Base-by-base conservation (phyloP, 2,888 invertebrate species). In the Gerris lacustris region DNA sequence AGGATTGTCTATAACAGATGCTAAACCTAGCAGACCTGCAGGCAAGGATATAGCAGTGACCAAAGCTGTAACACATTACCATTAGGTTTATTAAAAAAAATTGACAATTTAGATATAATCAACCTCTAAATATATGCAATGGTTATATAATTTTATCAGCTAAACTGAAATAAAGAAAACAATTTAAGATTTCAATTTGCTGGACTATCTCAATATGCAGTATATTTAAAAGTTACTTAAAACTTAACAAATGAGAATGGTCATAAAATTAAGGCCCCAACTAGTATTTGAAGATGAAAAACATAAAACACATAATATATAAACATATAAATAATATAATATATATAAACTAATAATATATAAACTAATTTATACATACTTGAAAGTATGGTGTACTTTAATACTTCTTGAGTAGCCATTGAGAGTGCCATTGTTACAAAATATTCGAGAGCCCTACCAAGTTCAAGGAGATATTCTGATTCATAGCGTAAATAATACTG, bases 31-130 rank as follows among this genome's bases (percentile, higher is more conserved):
- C 68, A 88, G 78, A 15, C 86, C 83, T 15, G 85, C 82, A 6
- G 88, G 88, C 87, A 87, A 87, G 2, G 86, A 84, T 6, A 88
- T 82, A 0, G 87, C 87, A 67, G 84, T 80, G 75, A 88, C 80
- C n/a, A 88, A 77, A 72, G 86, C 87, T 84, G 73, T 44, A 77
- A 76, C 9, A 55, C 15, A 55, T 31, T 31, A 31, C 31, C 31
- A 31, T 31, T 31, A 31, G 31, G 31, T 31, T 31, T 31, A 31
- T 31, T 31, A 31, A 31, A 31, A 31, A 31, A 31, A 31, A 31
- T 31, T 31, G 31, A 31, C 31, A 31, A 31, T 31, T 31, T 4
- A 31, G 31, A 31, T 4, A 31, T 31, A 31, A 31, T 31, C 31
- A 31, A 31, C 2, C 2, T 31, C 31, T 1, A 31, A 31, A 31